Conservation (phyloP, 2,113 vertebrate genomes). For the Xenopus laevis region DNA sequence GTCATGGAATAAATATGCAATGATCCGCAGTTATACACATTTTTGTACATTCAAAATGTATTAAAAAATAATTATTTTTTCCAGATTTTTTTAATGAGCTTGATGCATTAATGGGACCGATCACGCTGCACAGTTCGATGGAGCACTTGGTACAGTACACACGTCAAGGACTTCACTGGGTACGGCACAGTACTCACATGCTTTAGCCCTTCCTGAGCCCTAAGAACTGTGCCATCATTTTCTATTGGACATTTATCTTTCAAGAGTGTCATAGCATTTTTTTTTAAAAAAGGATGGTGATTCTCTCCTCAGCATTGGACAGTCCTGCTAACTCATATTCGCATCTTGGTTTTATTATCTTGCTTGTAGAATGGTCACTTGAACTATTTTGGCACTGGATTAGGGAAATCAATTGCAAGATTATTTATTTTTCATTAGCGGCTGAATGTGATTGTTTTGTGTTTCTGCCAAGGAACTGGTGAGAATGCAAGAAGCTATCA, state of each 20-base stretch:
- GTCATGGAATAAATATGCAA: too few species aligned
- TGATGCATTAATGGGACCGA: constrained; percentile 87
- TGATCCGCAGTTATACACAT: too few species aligned
- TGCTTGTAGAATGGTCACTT: too few species aligned
- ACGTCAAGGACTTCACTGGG: constrained; percentile 94
- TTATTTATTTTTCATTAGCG: too few species aligned
- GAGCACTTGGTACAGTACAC: constrained; percentile 92
- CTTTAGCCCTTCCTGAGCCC: constrained; percentile 60
- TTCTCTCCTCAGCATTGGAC: constrained; percentile 53
- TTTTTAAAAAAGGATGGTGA: constrained; percentile 54
- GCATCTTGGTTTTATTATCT: too few species aligned
- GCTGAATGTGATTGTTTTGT: too few species aligned
- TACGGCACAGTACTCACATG: constrained; percentile 83
- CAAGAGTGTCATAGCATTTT: constrained; percentile 63
- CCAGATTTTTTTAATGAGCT: constrained; percentile 97
- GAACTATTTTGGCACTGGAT: too few species aligned
- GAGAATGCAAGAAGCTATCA: too few species aligned
- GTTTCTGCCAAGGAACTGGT: too few species aligned
- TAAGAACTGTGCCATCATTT: constrained; percentile 17
- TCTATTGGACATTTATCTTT: constrained; percentile 57
- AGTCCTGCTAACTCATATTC: not conserved
- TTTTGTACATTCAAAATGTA: too few species aligned
- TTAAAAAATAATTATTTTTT: not conserved
- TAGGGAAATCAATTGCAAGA: too few species aligned
- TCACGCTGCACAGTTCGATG: constrained; percentile 96